These are phyloP conservation scores for Typhlichthys eigenmanni DNA, from an alignment of 2,797 vertebrate species.

Conservation along the genomic window DNA sequence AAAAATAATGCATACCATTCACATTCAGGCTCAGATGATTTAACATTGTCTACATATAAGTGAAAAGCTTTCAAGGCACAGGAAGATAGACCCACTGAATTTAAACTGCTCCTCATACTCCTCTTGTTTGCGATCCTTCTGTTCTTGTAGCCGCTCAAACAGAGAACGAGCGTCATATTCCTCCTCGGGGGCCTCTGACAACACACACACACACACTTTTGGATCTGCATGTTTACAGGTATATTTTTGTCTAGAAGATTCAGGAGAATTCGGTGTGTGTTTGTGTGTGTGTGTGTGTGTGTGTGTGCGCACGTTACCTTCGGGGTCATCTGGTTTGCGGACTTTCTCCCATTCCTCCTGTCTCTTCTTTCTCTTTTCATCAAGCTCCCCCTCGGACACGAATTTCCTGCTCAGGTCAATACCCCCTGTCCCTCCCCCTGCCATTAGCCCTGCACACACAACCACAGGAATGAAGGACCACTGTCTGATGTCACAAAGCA, in stretches of 20 bases:
- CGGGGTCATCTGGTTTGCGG: slow-evolving; percentile 91
- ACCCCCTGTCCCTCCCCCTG: slow-evolving; percentile 70
- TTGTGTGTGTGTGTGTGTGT: neutral
- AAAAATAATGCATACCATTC: too few relatives aligned
- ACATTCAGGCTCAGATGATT: neutral
- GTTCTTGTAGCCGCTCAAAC: slow-evolving; percentile 92
- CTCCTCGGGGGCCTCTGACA: slow-evolving; percentile 92
- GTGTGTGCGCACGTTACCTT: slow-evolving; percentile 74
- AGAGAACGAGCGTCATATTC: slow-evolving; percentile 89
- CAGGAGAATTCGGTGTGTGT: neutral
- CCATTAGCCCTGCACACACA: slow-evolving; percentile 78
- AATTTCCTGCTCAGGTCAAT: slow-evolving; percentile 92
- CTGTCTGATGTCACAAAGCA: neutral
- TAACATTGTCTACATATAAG: too few relatives aligned
- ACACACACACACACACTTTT: slow-evolving; percentile 6
- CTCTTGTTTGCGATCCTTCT: slow-evolving; percentile 96
- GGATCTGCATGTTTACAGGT: slow-evolving; percentile 1
- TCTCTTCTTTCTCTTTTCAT: slow-evolving; percentile 88
- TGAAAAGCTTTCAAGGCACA: neutral
- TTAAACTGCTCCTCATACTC: slow-evolving; percentile 98
- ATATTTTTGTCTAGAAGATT: neutral
- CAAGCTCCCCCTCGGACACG: slow-evolving; percentile 90
- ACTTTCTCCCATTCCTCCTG: slow-evolving; percentile 99
- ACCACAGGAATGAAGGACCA: neutral
- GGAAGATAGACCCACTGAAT: slow-evolving; percentile 86